Percentiles rank a stretch among this genome's conserved stretches.
Conservation (phyloP, 1,140 invertebrate genomes). For the Himalopsyche phryganea region DNA sequence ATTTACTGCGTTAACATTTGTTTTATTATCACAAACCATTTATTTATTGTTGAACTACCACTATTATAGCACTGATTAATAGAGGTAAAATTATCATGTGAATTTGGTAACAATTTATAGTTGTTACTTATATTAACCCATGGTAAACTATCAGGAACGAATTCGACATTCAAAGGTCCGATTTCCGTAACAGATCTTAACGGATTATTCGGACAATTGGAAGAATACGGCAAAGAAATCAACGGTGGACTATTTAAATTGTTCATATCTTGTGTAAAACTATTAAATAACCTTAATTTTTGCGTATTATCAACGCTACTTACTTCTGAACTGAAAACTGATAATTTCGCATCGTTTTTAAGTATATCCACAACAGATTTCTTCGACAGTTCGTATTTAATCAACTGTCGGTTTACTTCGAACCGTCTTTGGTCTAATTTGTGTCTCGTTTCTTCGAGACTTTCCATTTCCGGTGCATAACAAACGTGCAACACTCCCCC, state of each 20-base stretch:
- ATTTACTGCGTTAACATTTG: no score
- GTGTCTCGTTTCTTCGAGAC: constrained; percentile 64
- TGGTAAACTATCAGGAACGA: not conserved
- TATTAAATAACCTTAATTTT: not conserved
- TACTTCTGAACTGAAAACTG: not conserved
- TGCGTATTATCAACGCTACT: not conserved
- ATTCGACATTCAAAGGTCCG: not conserved
- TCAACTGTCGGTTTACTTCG: constrained; percentile 3
- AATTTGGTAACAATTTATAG: not conserved
- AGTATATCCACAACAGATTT: not conserved
- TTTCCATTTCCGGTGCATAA: constrained; percentile 87
- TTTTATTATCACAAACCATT: no score
- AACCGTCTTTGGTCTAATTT: constrained; percentile 69
- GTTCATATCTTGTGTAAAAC: not conserved
- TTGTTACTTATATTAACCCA: not conserved
- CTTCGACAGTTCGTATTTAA: not conserved
- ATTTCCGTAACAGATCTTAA: no score
- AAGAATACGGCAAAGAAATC: no score
- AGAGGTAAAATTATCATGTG: no score
- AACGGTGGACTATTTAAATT: not conserved
- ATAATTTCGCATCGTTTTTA: not conserved
- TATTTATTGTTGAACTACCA: no score
- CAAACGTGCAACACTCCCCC: constrained; percentile 82
- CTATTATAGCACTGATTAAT: no score
- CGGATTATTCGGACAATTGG: no score